Evolutionary conservation across 2,113 vertebrate genomes (phyloP).

Genomic region (Hippocampus abdominalis): DNA sequence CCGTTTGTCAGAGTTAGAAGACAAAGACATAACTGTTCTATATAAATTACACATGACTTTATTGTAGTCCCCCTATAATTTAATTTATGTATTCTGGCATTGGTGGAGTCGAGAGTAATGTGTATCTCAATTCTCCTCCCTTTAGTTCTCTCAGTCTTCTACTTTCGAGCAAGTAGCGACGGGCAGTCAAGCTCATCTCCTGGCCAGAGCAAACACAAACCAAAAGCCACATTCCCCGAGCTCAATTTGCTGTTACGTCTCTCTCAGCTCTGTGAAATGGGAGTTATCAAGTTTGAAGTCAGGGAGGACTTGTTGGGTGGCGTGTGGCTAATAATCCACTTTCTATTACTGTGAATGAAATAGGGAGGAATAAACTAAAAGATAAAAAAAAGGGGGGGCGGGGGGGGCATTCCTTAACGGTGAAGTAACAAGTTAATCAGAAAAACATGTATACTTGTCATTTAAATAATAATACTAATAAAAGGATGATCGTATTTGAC

Average conservation of each 20-base stretch:
- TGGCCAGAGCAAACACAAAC: conserved; percentile 79
- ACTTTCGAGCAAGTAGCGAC: conserved; percentile 67
- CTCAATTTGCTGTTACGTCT: conserved; percentile 81
- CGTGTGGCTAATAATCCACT: conserved; percentile 58
- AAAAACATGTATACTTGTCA: background rate
- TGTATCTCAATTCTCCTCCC: conserved; percentile 29
- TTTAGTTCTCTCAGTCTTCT: conserved; percentile 47
- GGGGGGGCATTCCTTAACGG: background rate
- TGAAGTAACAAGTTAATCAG: background rate
- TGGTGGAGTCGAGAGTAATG: conserved; percentile 25
- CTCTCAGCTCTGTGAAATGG: conserved; percentile 75
- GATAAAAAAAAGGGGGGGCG: background rate
- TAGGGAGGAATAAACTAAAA: background rate
- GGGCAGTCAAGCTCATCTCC: conserved; percentile 77
- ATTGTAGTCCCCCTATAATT: background rate
- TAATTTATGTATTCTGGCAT: conserved; percentile 24
- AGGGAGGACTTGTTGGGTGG: conserved; percentile 64
- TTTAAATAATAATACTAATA: background rate
- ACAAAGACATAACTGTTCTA: background rate
- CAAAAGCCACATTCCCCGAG: conserved; percentile 75
- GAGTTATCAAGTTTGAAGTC: conserved; percentile 68
- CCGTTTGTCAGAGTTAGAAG: background rate
- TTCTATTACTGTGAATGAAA: conserved; percentile 21
- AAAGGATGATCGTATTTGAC: too few relatives aligned
- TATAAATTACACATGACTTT: background rate